Percentiles rank a stretch among this genome's conserved stretches.
phyloP scores from a whole-genome alignment of 2,888 invertebrate species.

The Ectemnius cavifrons region DNA sequence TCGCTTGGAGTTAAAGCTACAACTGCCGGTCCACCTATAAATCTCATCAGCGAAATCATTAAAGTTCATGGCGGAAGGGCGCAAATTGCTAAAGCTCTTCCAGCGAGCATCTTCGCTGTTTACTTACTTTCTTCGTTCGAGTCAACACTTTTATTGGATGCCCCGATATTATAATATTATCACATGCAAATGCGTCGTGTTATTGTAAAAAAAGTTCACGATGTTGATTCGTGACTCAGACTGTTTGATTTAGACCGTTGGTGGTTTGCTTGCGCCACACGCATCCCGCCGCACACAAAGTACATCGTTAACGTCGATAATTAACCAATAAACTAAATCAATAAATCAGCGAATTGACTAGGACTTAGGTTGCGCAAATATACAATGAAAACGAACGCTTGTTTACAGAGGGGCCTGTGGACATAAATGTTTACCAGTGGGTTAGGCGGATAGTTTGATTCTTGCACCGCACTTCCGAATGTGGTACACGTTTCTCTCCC shows the following conservation, averaged over 20 bases:
- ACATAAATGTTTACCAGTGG: constrained; percentile 32
- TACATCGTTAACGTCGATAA: constrained; percentile 41
- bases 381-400: constrained; percentile 41
- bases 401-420: constrained; percentile 38
- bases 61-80: neutral
- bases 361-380: constrained; percentile 23
- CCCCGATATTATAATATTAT: no score
- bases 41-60: constrained; percentile 14
- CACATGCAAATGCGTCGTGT: no score
- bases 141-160: no score
- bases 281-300: no score
- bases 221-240: no score
- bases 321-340: constrained; percentile 50
- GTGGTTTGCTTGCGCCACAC: no score
- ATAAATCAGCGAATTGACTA: neutral
- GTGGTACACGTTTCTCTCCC: neutral
- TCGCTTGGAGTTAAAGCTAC: constrained; percentile 3
- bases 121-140: constrained; percentile 3
- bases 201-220: no score
- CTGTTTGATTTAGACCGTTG: no score
- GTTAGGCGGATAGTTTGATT: constrained; percentile 5
- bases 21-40: neutral
- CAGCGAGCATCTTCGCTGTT: neutral
- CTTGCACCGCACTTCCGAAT: neutral
- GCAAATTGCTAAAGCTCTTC: neutral